Evolutionary conservation across 2,113 vertebrate species (phyloP).

Genomic region (Pelodiscus sinensis): DNA sequence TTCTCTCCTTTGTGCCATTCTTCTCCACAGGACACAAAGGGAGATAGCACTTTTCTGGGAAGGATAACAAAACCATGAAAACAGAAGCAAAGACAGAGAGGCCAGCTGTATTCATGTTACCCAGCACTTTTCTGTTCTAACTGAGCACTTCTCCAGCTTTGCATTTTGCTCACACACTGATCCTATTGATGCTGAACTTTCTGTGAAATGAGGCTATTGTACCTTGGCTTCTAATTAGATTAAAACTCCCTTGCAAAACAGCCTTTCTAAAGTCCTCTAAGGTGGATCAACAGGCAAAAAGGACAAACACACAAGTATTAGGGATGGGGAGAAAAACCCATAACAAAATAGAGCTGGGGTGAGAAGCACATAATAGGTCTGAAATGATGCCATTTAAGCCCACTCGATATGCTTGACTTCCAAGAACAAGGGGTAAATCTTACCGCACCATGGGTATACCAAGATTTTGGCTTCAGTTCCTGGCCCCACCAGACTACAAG

Average conservation of each 20-base stretch:
- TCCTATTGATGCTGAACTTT: neutral
- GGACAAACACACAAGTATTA: neutral
- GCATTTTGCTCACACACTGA: neutral
- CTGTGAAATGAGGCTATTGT: neutral
- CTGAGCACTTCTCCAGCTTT: neutral
- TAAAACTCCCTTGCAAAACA: neutral
- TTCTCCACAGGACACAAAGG: neutral
- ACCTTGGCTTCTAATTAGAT: conserved; percentile 8
- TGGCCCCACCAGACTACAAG: neutral
- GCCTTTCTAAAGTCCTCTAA: neutral
- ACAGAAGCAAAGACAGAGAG: neutral
- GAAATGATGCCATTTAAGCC: neutral
- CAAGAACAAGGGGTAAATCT: neutral
- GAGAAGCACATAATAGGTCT: neutral
- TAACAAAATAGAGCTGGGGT: neutral
- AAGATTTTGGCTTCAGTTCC: neutral
- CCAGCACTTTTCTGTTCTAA: neutral
- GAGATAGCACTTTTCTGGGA: neutral
- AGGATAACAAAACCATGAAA: neutral
- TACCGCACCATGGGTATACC: neutral
- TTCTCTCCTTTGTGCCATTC: neutral
- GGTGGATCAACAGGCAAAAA: neutral
- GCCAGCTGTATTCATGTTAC: neutral
- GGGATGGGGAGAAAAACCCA: neutral
- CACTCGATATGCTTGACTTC: neutral